phyloP scores from a whole-genome alignment of 2,797 vertebrate species.

The Chromobotia macracanthus region DNA sequence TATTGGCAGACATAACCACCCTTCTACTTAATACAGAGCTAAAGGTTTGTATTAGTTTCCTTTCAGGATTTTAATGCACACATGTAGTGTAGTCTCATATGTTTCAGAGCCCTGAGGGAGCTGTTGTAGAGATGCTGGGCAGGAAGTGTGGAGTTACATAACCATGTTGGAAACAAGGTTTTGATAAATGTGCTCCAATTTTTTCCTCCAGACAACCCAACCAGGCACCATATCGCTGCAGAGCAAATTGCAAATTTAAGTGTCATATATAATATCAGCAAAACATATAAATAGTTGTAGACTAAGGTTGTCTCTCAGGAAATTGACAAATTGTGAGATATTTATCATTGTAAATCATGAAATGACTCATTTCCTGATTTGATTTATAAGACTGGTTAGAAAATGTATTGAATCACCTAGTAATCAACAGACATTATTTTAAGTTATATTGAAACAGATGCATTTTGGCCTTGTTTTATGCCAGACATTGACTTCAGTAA shows the following conservation, averaged over 20 bases:
- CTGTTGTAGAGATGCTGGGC: slow-evolving; percentile 23
- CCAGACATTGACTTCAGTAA: not conserved
- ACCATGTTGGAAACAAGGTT: slow-evolving; percentile 30
- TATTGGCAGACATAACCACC: slow-evolving; percentile 25
- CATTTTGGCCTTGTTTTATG: not conserved
- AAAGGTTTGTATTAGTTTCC: slow-evolving; percentile 16
- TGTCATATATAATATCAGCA: slow-evolving; percentile 7
- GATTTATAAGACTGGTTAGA: slow-evolving; percentile 1
- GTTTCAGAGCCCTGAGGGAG: slow-evolving; percentile 23
- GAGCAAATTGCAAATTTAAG: not conserved
- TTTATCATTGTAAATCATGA: slow-evolving; percentile 8
- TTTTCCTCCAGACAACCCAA: slow-evolving; percentile 12
- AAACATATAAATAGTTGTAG: not conserved
- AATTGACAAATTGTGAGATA: not conserved
- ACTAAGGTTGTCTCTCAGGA: not conserved
- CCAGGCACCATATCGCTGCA: not conserved
- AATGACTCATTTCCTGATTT: slow-evolving; percentile 23
- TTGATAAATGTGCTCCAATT: slow-evolving; percentile 16
- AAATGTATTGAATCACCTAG: slow-evolving; percentile 18
- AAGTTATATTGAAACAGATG: not conserved
- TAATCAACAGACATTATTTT: not conserved
- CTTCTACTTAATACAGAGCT: not conserved
- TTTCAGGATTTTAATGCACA: slow-evolving; percentile 27
- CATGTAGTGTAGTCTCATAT: slow-evolving; percentile 18
- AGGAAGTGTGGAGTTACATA: slow-evolving; percentile 39